Conservation (phyloP, 2,797 vertebrate species). For the Pristis pectinata region DNA sequence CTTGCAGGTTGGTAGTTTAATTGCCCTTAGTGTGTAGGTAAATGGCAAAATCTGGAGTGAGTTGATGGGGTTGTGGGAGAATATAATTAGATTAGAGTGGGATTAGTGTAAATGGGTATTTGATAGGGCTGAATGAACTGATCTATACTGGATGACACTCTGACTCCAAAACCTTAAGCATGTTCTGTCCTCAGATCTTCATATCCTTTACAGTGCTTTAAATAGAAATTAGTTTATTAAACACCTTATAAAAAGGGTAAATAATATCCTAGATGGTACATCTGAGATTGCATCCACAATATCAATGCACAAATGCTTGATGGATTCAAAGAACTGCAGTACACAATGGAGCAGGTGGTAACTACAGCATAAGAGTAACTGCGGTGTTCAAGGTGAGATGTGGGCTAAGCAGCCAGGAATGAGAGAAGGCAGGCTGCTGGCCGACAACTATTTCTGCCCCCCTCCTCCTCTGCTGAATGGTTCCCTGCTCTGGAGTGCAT, state of each 20-base stretch:
- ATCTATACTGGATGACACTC: too few species aligned
- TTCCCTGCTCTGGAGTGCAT: background rate
- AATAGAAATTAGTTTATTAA: background rate
- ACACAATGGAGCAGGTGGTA: background rate
- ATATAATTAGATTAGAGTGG: too few species aligned
- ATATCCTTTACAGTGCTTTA: background rate
- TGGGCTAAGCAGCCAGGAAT: background rate
- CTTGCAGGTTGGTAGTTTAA: too few species aligned
- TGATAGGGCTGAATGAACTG: too few species aligned
- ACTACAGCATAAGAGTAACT: background rate
- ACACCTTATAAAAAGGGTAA: too few species aligned
- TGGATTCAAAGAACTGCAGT: background rate
- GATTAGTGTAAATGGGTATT: too few species aligned
- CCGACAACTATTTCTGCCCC: background rate
- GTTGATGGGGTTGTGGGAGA: too few species aligned
- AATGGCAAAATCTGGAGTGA: too few species aligned
- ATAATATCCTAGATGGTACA: background rate
- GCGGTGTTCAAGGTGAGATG: background rate
- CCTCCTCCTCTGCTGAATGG: background rate
- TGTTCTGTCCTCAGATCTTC: background rate
- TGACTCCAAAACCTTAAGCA: too few species aligned
- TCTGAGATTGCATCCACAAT: background rate
- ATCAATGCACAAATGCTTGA: background rate
- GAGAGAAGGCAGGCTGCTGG: background rate
- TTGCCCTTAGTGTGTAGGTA: too few species aligned